Conservation (phyloP, 2,888 invertebrate species). For the Girardia tigrina region DNA sequence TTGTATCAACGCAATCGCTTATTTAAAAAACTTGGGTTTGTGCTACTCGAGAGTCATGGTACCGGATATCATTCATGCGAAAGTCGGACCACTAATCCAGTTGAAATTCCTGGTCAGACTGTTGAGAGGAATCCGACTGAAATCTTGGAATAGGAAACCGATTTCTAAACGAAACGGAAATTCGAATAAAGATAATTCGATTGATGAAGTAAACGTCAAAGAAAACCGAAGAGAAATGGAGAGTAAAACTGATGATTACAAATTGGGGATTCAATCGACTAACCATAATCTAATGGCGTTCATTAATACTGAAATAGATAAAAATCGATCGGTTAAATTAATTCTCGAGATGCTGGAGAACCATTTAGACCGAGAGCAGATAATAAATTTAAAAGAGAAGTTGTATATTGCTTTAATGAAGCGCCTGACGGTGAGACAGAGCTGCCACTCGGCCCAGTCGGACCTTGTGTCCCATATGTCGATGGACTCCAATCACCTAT, state of each 20-base stretch:
- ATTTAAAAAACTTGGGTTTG: not conserved
- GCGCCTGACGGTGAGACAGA: not conserved
- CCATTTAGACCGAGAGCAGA: not conserved
- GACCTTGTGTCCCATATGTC: not conserved
- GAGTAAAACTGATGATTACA: too few species aligned
- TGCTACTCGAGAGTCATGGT: conserved; percentile 6
- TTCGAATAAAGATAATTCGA: not conserved
- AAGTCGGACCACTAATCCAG: not conserved
- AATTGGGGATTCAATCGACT: not conserved
- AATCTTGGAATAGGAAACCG: conserved; percentile 10
- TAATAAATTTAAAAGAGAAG: not conserved
- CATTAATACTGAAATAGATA: not conserved
- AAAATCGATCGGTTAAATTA: not conserved
- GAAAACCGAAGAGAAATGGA: not conserved
- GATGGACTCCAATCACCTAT: not conserved
- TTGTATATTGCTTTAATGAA: not conserved
- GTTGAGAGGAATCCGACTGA: not conserved
- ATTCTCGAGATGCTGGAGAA: not conserved
- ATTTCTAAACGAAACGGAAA: not conserved
- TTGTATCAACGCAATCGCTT: not conserved
- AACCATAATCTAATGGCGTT: not conserved
- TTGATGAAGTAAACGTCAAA: not conserved
- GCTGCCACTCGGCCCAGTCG: not conserved
- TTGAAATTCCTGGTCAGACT: not conserved
- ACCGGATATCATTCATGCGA: not conserved